Conservation (phyloP, 1,140 invertebrate species). For the Whitmania pigra region DNA sequence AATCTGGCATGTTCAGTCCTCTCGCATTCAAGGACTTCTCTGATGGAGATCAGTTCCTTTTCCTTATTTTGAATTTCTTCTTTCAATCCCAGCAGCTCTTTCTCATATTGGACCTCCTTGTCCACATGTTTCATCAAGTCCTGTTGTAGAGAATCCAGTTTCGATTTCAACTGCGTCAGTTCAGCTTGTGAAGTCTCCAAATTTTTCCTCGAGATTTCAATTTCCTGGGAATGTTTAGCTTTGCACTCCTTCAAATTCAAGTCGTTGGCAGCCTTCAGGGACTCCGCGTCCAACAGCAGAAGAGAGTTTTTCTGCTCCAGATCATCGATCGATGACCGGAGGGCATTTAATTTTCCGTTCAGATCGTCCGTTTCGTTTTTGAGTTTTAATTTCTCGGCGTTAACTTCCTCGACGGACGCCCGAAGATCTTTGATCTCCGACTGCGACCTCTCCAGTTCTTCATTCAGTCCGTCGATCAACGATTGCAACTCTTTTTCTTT, state of each 20-base stretch:
- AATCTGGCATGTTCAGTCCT: conserved; percentile 42
- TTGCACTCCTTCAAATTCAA: too few species aligned
- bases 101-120: too few species aligned
- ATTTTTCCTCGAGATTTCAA: background rate
- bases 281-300: too few species aligned
- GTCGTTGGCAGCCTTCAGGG: too few species aligned
- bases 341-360: background rate
- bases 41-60: background rate
- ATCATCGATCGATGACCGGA: background rate
- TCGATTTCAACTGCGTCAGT: conserved; percentile 10
- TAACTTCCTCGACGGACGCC: background rate
- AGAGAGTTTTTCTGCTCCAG: too few species aligned
- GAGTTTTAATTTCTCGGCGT: background rate
- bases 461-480: background rate
- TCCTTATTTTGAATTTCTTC: background rate
- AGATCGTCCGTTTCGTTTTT: background rate
- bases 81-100: too few species aligned
- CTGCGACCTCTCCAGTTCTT: background rate
- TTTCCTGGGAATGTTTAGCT: background rate
- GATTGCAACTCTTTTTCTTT: background rate
- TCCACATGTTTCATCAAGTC: too few species aligned
- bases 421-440: background rate
- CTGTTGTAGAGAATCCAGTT: background rate
- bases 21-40: conserved; percentile 32
- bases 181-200: conserved; percentile 12